These are phyloP conservation scores for Hydroisotoma schaefferi DNA, from an alignment of 2,888 invertebrate genomes.

Conservation along the genomic window DNA sequence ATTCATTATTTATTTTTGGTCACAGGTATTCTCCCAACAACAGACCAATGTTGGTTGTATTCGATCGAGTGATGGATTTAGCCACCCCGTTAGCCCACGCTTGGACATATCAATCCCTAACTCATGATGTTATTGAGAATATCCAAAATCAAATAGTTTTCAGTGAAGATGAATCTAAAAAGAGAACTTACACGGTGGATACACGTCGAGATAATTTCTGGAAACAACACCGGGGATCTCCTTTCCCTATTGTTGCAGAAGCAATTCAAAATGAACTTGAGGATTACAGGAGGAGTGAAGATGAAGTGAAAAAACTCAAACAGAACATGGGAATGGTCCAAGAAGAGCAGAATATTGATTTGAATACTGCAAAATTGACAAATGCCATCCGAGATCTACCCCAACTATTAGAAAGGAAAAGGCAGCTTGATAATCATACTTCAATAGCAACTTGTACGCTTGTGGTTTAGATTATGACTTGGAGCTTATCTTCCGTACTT, in stretches of 20 bases:
- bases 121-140: constrained; percentile 92
- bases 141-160: constrained; percentile 80
- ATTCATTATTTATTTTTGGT: too few relatives aligned
- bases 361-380: constrained; percentile 88
- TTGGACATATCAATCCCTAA: constrained; percentile 98
- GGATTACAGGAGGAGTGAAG: constrained; percentile 87
- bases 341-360: constrained; percentile 81
- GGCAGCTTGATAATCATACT: constrained; percentile 97
- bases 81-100: constrained; percentile 98
- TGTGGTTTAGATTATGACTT: neutral
- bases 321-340: constrained; percentile 80
- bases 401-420: constrained; percentile 92
- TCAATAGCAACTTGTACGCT: constrained; percentile 83
- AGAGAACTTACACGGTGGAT: constrained; percentile 76
- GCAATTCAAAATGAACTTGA: constrained; percentile 98
- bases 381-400: constrained; percentile 94
- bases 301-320: constrained; percentile 93
- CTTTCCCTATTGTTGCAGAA: constrained; percentile 92
- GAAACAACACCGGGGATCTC: constrained; percentile 88
- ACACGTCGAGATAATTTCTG: constrained; percentile 88
- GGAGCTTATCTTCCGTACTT: neutral
- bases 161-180: constrained; percentile 60
- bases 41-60: constrained; percentile 76
- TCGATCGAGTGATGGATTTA: constrained; percentile 93
- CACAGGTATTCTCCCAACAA: neutral